Evolutionary conservation across 2,888 invertebrate genomes (phyloP), one percentile per base, ranked within the genome.

Genomic region (Cerastis leucographa): DNA sequence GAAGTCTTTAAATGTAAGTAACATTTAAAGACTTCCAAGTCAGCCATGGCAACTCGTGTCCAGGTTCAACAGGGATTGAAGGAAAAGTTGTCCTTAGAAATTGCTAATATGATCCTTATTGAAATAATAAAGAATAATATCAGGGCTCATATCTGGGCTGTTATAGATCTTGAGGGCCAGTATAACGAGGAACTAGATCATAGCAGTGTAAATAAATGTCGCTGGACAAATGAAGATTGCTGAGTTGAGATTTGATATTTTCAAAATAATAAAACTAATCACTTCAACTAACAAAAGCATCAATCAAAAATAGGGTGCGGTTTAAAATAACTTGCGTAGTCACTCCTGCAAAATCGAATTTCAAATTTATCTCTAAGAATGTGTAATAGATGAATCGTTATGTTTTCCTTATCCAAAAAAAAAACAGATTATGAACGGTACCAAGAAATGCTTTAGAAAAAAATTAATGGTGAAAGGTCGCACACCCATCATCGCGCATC

Each of bases 351-450:
- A 19, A 22, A 22, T 17, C 6, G 35, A 59, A 29, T 29, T 29
- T 56, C 6, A 5, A 19, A 56, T 49, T 17, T 0, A 49, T 56
- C 2, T 35, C 59, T 44, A 44, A 35, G 56, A 73, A 66, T 73
- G 7, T 61, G 25, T 40, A 51, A 25, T 80, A 65, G 40, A 66
- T 54, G 7, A 42, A 59, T 67, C 67, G 46, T 74, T 35, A 74
- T 67, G 1, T 56, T 79, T 75, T 68, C 64, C 64, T 81, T 44
- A 59, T 68, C 0, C n/a, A 22, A 22, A 82, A 22, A 66, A n/a
- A 44, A 12, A 74, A 74, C 29, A 35, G 42, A 81, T 76, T 82
- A 82, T 64, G 56, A 79, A 68, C 64, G 82, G 79, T 82, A 65
- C 49, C 14, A 25, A 62, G 68, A 49, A 64, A 8, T 42, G 1